Evolutionary conservation across 2,888 invertebrate species (phyloP).

Genomic region (Hypsopygia costalis): DNA sequence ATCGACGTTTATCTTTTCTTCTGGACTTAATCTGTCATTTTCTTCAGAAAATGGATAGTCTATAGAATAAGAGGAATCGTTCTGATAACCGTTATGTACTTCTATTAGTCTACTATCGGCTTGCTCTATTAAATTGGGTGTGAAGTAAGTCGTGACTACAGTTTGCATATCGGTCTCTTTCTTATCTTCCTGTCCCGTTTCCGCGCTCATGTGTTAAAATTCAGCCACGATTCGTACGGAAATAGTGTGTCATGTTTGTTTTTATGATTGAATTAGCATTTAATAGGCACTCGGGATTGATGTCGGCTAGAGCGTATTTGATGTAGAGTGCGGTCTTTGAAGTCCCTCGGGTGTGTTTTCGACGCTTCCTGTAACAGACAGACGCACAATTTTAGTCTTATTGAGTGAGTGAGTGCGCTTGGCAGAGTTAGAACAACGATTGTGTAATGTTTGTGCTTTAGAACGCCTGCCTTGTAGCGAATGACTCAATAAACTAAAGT

Average conservation of each 20-base stretch:
- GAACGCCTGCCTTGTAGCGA: not conserved
- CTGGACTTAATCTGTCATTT: conserved; percentile 43
- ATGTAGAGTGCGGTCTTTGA: conserved; percentile 55
- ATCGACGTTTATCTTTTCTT: conserved; percentile 56
- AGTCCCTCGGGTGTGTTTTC: conserved; percentile 38
- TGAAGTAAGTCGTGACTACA: conserved; percentile 51
- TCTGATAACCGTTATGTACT: conserved; percentile 25
- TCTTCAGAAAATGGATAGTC: conserved; percentile 37
- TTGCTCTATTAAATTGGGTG: conserved; percentile 45
- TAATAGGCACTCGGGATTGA: conserved; percentile 52
- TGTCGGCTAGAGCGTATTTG: conserved; percentile 46
- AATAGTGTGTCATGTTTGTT: conserved; percentile 70
- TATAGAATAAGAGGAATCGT: conserved; percentile 26
- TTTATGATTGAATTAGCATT: conserved; percentile 71
- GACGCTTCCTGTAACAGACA: conserved; percentile 66
- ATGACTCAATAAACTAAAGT: not conserved
- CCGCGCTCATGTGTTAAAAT: conserved; percentile 58
- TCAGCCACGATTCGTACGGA: conserved; percentile 40
- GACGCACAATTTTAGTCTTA: conserved; percentile 45
- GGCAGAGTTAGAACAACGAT: conserved; percentile 2
- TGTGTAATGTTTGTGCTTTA: not conserved
- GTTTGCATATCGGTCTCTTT: conserved; percentile 60
- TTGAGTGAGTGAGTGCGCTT: conserved; percentile 42
- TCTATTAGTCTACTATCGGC: conserved; percentile 40
- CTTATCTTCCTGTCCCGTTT: conserved; percentile 30